phyloP scores from a whole-genome alignment of 2,113 vertebrate genomes.

The Narcine bancroftii region DNA sequence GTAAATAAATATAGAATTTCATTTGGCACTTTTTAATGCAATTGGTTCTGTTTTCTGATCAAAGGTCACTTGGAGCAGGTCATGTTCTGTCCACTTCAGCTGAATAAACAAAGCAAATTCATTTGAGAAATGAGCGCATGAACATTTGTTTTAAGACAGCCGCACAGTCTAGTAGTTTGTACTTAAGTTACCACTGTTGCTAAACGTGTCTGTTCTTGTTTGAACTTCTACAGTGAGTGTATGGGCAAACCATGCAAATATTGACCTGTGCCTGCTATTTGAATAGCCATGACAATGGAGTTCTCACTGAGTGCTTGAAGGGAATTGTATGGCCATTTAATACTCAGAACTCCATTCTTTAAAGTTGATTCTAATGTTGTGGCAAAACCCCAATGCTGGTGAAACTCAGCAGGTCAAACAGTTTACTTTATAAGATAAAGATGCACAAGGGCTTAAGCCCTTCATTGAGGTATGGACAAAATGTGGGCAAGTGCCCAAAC shows the following conservation, averaged over 20 bases:
- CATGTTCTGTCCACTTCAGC: slow-evolving; percentile 25
- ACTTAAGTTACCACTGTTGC: slow-evolving; percentile 18
- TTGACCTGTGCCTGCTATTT: background rate
- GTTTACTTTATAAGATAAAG: no score
- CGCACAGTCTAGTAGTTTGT: background rate
- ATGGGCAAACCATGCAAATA: background rate
- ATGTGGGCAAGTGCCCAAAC: no score
- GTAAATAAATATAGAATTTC: slow-evolving; percentile 17
- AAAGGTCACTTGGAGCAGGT: slow-evolving; percentile 8
- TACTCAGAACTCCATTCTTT: background rate
- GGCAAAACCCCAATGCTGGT: no score
- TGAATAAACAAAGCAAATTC: slow-evolving; percentile 29
- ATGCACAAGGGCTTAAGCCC: no score
- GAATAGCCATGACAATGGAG: background rate
- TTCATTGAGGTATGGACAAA: no score
- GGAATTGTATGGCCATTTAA: background rate
- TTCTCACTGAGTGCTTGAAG: background rate
- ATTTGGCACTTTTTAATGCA: background rate
- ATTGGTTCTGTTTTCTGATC: slow-evolving; percentile 3
- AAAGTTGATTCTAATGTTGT: slow-evolving; percentile 4
- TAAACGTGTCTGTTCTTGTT: background rate
- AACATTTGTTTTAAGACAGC: slow-evolving; percentile 23
- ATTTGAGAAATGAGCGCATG: slow-evolving; percentile 7
- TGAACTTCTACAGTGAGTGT: background rate
- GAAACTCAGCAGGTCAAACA: no score